Conservation (phyloP, 1,140 invertebrate genomes). For the Drosophila truncata region DNA sequence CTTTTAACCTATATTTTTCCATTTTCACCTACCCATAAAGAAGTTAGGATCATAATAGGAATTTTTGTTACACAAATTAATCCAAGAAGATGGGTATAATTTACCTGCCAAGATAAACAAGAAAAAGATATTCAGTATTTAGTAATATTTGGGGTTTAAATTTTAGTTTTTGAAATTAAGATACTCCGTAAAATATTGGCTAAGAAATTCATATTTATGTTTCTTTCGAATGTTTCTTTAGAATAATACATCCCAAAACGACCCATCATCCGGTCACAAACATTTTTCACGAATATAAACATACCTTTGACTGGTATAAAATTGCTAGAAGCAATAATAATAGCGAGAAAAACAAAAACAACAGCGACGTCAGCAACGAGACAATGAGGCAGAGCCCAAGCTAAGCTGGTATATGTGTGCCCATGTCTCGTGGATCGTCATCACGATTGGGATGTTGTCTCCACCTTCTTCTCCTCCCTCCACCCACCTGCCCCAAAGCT, state of each 20-base stretch:
- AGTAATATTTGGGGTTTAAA: too few species aligned
- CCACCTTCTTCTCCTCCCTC: neutral
- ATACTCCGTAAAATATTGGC: neutral
- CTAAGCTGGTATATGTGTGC: neutral
- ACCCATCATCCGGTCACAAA: constrained; percentile 1
- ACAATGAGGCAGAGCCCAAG: constrained; percentile 31
- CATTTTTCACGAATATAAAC: neutral
- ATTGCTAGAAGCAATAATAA: constrained; percentile 4
- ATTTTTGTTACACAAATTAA: neutral
- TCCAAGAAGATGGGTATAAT: neutral
- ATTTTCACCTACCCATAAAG: neutral
- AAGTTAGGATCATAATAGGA: neutral
- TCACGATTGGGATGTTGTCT: constrained; percentile 14
- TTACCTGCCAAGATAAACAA: neutral
- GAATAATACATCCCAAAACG: neutral
- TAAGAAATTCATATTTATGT: neutral
- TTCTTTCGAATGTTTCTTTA: neutral
- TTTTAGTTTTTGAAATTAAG: neutral
- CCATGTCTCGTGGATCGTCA: constrained; percentile 20
- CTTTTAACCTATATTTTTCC: neutral
- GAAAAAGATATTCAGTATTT: neutral
- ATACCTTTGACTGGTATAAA: neutral
- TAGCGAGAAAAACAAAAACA: constrained; percentile 6
- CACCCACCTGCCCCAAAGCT: neutral
- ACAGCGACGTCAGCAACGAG: constrained; percentile 29